Evolutionary conservation across 2,797 vertebrate genomes (phyloP), one percentile per base, ranked within the genome.

Genomic region (Acanthornis magna): DNA sequence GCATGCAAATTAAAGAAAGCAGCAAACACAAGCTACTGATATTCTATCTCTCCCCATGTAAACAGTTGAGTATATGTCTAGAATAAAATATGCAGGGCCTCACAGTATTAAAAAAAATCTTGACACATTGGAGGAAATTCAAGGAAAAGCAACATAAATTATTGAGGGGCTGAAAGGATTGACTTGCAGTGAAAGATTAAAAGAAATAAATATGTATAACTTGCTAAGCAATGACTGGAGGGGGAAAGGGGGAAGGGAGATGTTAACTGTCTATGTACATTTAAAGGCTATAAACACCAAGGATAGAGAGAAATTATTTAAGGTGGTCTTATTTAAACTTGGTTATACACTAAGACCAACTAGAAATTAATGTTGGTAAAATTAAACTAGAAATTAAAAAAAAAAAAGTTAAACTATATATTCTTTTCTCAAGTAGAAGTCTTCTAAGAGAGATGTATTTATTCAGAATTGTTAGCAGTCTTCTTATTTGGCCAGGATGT

Each of bases 171-270:
- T 95, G 92, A 95, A 95, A 89, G 38, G 79, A 95, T 93, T 95
- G 96, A 94, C 85, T 94, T 94, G 85, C 0, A 0, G 89, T 94
- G 93, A 93, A 97, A 96, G 93, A 97, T 96, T 96, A 96, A 96
- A 96, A 96, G 93, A 96, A 96, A 96, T 96, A 97, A 96, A 96
- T 96, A 96, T 95, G 92, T 95, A 96, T 96, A 95, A 89, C 66
- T 91, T 95, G 71, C 83, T 87, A 91, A 95, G 95, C 75, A 96
- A 80, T 88, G 78, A 88, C 88, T 91, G 30, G 57, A 88, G 43
- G 66, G 71, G 29, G 42, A 74, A 40, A 71, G 70, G 62, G 40
- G 34, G 82, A 93, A 63, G 55, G 53, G 73, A 91, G 67, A 79
- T 54, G 60, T 88, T 95, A 91, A 88, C 83, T 91, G 60, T 78